These are phyloP conservation scores for Rattus rattus DNA, from an alignment of 2,113 vertebrate genomes.

Conservation along the genomic window DNA sequence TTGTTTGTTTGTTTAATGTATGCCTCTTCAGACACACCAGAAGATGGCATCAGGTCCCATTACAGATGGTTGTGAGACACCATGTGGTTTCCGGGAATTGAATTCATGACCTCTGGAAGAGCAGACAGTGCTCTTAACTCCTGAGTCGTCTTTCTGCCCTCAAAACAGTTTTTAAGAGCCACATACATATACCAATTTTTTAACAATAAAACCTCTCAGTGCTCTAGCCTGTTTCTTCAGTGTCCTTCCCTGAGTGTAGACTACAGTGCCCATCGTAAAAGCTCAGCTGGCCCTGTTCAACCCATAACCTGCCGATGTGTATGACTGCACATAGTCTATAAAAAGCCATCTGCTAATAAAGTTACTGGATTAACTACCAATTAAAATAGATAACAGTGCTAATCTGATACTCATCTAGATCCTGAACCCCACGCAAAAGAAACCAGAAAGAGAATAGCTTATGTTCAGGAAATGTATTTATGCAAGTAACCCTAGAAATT, in stretches of 20 bases:
- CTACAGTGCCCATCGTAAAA: not conserved
- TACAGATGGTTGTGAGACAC: no score
- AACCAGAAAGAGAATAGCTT: not conserved
- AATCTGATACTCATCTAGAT: not conserved
- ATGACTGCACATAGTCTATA: not conserved
- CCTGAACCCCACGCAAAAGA: conserved; percentile 48
- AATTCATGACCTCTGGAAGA: no score
- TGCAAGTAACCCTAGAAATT: not conserved
- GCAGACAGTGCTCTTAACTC: no score
- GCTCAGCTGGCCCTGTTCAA: not conserved
- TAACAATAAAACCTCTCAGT: not conserved
- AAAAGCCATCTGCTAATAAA: conserved; percentile 30
- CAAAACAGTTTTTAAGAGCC: not conserved
- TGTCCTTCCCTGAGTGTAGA: not conserved
- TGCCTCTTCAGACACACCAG: no score
- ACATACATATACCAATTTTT: not conserved
- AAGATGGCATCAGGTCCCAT: no score
- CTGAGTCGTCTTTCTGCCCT: no score
- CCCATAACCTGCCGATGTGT: not conserved
- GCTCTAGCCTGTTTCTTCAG: not conserved
- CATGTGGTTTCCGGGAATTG: no score
- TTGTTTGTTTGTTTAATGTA: no score
- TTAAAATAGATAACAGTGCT: conserved; percentile 45
- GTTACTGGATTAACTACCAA: conserved; percentile 59
- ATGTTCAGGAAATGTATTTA: conserved; percentile 30